These are phyloP conservation scores for Phataginus tricuspis DNA, from an alignment of 2,797 vertebrate genomes.

Conservation along the genomic window DNA sequence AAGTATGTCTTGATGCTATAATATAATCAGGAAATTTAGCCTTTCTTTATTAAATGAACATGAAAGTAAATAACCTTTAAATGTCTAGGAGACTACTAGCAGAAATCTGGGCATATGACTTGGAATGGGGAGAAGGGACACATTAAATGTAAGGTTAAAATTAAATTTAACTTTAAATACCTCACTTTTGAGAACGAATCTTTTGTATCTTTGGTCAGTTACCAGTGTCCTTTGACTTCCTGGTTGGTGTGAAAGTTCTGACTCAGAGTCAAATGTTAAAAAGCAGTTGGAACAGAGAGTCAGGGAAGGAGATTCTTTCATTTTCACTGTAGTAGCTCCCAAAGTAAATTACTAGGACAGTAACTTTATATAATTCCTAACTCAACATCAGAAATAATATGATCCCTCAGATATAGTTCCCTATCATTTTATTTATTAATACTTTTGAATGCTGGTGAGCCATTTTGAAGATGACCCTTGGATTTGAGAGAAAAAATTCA, in stretches of 20 bases:
- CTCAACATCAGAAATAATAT: not conserved
- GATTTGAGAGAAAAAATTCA: not conserved
- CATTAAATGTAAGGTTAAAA: not conserved
- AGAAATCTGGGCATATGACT: not conserved
- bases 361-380: not conserved
- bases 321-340: not conserved
- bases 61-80: not conserved
- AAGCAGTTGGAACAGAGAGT: not conserved
- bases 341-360: not conserved
- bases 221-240: not conserved
- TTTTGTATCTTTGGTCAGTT: not conserved
- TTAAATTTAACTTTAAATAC: not conserved
- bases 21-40: not conserved
- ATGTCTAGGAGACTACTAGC: not conserved
- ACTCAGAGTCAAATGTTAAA: not conserved
- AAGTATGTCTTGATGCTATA: not conserved
- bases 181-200: not conserved
- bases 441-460: not conserved
- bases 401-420: not conserved
- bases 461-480: not conserved
- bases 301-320: not conserved
- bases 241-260: not conserved
- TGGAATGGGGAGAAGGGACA: rapidly evolving
- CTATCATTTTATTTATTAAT: not conserved
- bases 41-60: slow-evolving; percentile 14